These are phyloP conservation scores for Tenualosa thibaudeaui DNA, from an alignment of 2,797 vertebrate genomes.

Conservation along the genomic window DNA sequence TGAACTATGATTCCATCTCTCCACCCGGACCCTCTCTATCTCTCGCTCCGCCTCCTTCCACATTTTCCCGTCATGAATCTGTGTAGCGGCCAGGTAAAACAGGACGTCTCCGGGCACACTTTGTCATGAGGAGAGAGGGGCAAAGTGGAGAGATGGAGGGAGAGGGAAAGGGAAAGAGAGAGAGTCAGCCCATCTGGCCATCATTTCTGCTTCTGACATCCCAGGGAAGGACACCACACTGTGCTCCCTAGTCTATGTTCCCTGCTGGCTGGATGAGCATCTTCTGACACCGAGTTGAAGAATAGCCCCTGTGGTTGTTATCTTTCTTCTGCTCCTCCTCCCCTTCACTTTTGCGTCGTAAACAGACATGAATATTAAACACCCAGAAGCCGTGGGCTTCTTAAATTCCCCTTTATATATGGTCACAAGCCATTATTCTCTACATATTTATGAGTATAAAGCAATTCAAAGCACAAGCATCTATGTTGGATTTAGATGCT, in stretches of 20 bases:
- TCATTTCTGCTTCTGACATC: background rate
- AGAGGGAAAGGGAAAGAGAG: background rate
- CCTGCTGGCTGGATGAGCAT: background rate
- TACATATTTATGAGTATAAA: background rate
- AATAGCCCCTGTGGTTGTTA: background rate
- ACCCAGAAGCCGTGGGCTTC: background rate
- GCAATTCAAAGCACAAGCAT: background rate
- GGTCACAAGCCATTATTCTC: background rate
- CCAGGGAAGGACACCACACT: background rate
- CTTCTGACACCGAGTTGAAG: background rate
- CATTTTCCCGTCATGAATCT: slow-evolving; percentile 36
- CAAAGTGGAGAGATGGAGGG: background rate
- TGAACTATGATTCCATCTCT: slow-evolving; percentile 43
- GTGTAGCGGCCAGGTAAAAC: slow-evolving; percentile 27
- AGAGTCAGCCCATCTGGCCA: slow-evolving; percentile 1
- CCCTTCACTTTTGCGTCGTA: background rate
- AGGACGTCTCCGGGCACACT: slow-evolving; percentile 52
- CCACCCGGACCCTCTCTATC: slow-evolving; percentile 30
- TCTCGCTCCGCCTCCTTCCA: background rate
- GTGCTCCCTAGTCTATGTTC: background rate
- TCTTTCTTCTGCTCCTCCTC: background rate
- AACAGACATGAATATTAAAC: background rate
- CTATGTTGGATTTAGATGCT: background rate
- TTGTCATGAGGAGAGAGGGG: slow-evolving; percentile 60
- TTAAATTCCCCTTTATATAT: background rate